Evolutionary conservation across 2,888 invertebrate species (phyloP), one percentile per base, ranked within the genome.

Genomic region (Drosophila pseudotakahashii): DNA sequence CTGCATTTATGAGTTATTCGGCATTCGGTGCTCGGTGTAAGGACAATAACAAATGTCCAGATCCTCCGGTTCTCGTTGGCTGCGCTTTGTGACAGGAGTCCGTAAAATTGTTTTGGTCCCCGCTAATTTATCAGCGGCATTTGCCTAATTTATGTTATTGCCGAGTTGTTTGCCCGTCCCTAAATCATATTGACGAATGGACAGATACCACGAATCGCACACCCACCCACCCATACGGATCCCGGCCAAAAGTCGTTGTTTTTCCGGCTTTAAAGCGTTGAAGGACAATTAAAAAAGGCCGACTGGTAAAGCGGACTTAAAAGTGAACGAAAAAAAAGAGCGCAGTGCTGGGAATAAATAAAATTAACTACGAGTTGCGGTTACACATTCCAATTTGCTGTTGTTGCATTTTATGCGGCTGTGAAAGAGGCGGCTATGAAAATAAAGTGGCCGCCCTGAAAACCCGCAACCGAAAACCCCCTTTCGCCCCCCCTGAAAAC

Each of bases 341-440:
- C 36, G 11, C 19, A 23, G 19, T 62, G 55, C 62, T 62, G 78
- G 47, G 72, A 85, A 89, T 88, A 84, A 89, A 84, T 88, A 84
- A 89, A 84, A 84, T 89, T 89, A 85, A 85, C 89, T 79, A 76
- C 89, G 77, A 86, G 88, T 67, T 83, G 83, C 81, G 83, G 83
- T 89, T 83, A 73, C 84, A 85, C 88, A 85, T 88, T 82, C 83
- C 85, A 85, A 88, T 85, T 85, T 85, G 89, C 89, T 89, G 85
- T 89, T 89, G 83, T 74, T 89, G 85, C 82, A 83, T 86, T 83
- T 83, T 87, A 83, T 88, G 88, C 89, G 89, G 76, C 82, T 84
- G 89, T 84, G 84, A 89, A 83, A 82, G 76, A 86, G 78, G 75
- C 85, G 74, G 78, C 87, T 89, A 84, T 84, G 89, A 84, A 85